phyloP scores from a whole-genome alignment of 2,113 vertebrate species.

The Procavia capensis region DNA sequence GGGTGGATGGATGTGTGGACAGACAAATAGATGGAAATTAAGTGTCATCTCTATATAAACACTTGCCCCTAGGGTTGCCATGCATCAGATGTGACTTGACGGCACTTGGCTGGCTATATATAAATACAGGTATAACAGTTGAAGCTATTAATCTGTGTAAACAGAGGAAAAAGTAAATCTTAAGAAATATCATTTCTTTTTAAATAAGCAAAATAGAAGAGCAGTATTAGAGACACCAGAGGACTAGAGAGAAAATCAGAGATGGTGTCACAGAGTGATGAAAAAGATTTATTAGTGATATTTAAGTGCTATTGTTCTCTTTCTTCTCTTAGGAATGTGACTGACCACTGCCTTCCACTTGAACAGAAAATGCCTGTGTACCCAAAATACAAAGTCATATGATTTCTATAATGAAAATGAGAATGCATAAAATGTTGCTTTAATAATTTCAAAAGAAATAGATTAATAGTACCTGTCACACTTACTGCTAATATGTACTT shows the following conservation, averaged over 20 bases:
- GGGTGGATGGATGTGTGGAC: too few species aligned
- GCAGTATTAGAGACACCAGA: not conserved
- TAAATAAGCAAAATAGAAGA: not conserved
- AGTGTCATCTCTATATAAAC: not conserved
- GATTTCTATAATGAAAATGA: slow-evolving; percentile 26
- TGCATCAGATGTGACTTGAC: too few species aligned
- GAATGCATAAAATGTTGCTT: not conserved
- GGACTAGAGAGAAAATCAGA: not conserved
- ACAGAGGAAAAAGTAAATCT: not conserved
- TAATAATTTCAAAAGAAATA: slow-evolving; percentile 30
- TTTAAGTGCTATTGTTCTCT: not conserved
- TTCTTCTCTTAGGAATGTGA: not conserved
- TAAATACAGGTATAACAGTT: not conserved
- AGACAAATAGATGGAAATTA: not conserved
- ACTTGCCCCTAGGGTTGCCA: too few species aligned
- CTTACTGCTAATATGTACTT: not conserved
- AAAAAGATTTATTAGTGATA: not conserved
- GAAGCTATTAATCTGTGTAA: not conserved
- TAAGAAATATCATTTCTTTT: not conserved
- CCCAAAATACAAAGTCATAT: not conserved
- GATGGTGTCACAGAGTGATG: not conserved
- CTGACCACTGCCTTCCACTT: not conserved
- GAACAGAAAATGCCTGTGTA: not conserved
- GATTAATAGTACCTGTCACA: not conserved
- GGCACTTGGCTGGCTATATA: too few species aligned